Evolutionary conservation across 1,140 invertebrate species (phyloP), one percentile per base, ranked within the genome.

Genomic region (Zaprionus lachaisei): DNA sequence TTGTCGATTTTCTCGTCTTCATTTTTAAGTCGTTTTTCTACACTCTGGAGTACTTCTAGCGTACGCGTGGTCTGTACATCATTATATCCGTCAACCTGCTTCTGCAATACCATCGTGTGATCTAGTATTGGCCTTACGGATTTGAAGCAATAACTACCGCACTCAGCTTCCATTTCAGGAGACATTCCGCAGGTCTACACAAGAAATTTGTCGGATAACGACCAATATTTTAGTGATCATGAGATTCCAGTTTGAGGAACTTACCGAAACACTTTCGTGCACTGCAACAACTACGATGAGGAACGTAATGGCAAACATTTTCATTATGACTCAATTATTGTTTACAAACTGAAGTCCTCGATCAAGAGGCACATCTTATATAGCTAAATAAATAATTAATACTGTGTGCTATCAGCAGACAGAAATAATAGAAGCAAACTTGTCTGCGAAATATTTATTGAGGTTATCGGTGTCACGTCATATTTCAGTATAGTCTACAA

Each of bases 61-160:
- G 41, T 47, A 17, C 7, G n/a, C 6, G 41, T 22, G 20, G 9
- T 51, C 20, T 22, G 20, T 14, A 51, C 4, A 20, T 14, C 47
- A 14, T 24, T 51, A 7, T 7, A 17, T 2, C 34, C 26, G 31
- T 51, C 17, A 28, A 63, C 26, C 49, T 51, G 26, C 5, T 12
- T 20, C 24, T 63, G 61, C 44, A 63, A 31, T 14, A 9, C 44
- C n/a, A 49, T 63, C 5, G 44, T 49, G n/a, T 63, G n/a, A n/a
- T 63, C 61, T 1, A 63, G 11, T 15, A 63, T 17, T 12, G n/a
- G n/a, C n/a, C 12, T 31, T 3, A 63, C 2, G 2, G 47, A 17
- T 15, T 51, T 22, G n/a, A 63, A 63, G 24, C 61, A 63, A 7
- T 51, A 63, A 26, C 17, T 49, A 24, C 62, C 28, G 15, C 62